Evolutionary conservation across 2,888 invertebrate genomes (phyloP), one percentile per base, ranked within the genome.

Genomic region (Cyrtodaria siliqua): DNA sequence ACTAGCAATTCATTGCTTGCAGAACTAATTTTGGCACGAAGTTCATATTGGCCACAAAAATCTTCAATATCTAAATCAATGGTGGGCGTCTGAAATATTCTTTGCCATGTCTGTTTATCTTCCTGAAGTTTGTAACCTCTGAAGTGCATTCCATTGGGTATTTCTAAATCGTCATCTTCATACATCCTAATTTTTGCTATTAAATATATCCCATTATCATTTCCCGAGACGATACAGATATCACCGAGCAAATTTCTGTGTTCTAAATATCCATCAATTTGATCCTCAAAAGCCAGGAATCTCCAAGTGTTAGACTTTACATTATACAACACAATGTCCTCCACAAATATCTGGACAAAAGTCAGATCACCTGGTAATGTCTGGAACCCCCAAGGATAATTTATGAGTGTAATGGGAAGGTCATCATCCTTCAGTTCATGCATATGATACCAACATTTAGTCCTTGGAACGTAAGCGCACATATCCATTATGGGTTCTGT

Each of bases 1-100:
- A 77, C 70, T 12, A 77, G 47, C 53, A 77, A 55, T 47, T 77
- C 77, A 55, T 68, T 77, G 55, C 71, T 77, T 9, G 52, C 23
- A 49, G 66, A 44, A 20, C 77, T 77, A 9, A 77, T 64, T 24
- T 55, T 52, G 0, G 77, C 77, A 59, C 63, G 62, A 53, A 77
- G 67, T 50, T 77, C 71, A 3, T 63, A 62, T 16, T 59, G 49
- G 12, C 63, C 68, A 23, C 53, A 57, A 42, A 59, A 61, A 42
- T 61, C 50, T n/a, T 52, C 49, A n/a, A 59, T 29, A 9, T 18
- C 42, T 40, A 69, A 59, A 49, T 69, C 63, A 12, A 44, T 33
- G n/a, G 47, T 68, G 16, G 56, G 66, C 8, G 63, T 62, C 16
- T 27, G 47, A 50, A 77, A 77, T 12, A 77, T 68, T 29, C 63